Percentiles rank a stretch among this genome's conserved stretches.
Evolutionary conservation across 2,797 vertebrate species (phyloP).

Genomic region (Moxostoma hubbsi): DNA sequence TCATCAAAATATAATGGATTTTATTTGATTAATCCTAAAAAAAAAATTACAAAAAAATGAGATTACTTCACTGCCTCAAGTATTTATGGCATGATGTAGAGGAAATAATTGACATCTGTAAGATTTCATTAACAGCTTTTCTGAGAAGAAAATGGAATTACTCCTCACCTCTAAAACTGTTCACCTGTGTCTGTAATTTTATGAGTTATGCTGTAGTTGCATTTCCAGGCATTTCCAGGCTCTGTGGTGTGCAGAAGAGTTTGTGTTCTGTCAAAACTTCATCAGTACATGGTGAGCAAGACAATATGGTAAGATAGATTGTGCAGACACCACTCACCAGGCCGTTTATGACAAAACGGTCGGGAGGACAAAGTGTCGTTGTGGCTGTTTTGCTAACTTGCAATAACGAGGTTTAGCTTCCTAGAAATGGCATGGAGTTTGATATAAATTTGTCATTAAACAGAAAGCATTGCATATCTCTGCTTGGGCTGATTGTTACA

Average conservation of each 20-base stretch:
- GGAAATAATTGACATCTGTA: slow-evolving; percentile 67
- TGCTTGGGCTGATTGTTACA: slow-evolving; percentile 59
- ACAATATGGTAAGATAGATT: slow-evolving; percentile 65
- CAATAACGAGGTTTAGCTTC: slow-evolving; percentile 62
- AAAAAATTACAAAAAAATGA: slow-evolving; percentile 29
- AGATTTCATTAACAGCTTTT: slow-evolving; percentile 73
- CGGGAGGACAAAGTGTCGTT: slow-evolving; percentile 56
- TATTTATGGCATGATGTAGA: slow-evolving; percentile 74
- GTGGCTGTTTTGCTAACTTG: slow-evolving; percentile 60
- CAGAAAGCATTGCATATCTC: slow-evolving; percentile 47
- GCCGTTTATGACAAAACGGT: slow-evolving; percentile 75
- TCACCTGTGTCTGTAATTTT: slow-evolving; percentile 61
- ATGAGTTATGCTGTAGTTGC: slow-evolving; percentile 62
- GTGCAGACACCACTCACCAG: slow-evolving; percentile 70
- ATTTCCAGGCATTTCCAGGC: slow-evolving; percentile 45
- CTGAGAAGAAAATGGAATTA: slow-evolving; percentile 60
- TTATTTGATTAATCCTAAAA: too few species aligned
- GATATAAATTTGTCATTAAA: slow-evolving; percentile 67
- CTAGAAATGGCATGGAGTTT: slow-evolving; percentile 53
- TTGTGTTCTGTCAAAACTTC: slow-evolving; percentile 59
- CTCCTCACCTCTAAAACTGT: slow-evolving; percentile 53
- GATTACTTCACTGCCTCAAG: slow-evolving; percentile 62
- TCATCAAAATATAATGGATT: too few species aligned
- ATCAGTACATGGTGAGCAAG: slow-evolving; percentile 76
- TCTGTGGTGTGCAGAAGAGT: slow-evolving; percentile 51